phyloP scores from a whole-genome alignment of 2,113 vertebrate species.

The Sinosuthora webbiana region DNA sequence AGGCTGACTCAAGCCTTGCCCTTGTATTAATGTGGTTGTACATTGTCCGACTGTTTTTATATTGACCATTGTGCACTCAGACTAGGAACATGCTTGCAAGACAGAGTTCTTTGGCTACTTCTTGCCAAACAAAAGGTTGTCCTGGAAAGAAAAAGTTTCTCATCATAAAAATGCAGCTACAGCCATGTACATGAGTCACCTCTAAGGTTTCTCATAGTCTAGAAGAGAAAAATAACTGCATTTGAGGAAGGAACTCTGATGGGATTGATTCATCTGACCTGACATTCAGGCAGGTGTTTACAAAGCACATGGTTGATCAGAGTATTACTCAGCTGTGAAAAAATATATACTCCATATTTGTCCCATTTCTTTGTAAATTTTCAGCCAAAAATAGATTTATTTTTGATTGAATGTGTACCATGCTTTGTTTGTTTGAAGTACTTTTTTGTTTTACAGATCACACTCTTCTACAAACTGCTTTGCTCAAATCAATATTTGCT shows the following conservation, averaged over 20 bases:
- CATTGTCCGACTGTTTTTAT: accelerated
- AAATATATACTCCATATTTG: background rate
- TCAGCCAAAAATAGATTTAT: background rate
- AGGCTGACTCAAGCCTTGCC: background rate
- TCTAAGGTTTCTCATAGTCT: background rate
- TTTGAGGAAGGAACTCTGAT: background rate
- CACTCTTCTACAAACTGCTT: background rate
- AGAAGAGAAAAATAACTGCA: background rate
- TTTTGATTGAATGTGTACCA: background rate
- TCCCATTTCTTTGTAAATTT: background rate
- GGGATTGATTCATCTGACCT: conserved; percentile 50
- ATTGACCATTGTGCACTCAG: background rate
- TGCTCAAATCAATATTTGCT: background rate
- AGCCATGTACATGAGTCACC: background rate
- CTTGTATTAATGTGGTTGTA: background rate
- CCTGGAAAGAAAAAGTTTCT: background rate
- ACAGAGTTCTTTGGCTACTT: background rate
- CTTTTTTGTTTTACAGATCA: background rate
- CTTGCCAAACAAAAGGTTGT: background rate
- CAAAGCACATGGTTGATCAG: background rate
- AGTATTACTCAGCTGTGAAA: conserved; percentile 22
- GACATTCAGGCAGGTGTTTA: conserved; percentile 27
- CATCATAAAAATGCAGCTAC: background rate
- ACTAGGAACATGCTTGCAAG: background rate
- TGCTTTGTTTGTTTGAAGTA: background rate